Percentiles rank a stretch among this genome's conserved stretches.
Evolutionary conservation across 2,888 invertebrate species (phyloP).

Genomic region (Meghimatium bilineatum): DNA sequence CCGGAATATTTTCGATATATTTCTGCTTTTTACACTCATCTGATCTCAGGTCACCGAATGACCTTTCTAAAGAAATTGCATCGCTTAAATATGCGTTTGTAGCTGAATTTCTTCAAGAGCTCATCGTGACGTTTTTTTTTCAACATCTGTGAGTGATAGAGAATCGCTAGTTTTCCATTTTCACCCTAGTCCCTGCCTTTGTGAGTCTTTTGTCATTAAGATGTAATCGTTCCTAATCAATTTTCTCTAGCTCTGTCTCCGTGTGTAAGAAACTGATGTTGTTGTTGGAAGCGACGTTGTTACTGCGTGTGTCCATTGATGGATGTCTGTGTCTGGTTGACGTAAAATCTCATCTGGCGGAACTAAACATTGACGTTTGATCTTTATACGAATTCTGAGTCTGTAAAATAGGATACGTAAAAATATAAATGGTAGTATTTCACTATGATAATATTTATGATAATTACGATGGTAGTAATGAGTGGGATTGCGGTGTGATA

Average conservation of each 20-base stretch:
- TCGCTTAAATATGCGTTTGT: constrained; percentile 29
- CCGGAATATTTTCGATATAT: constrained; percentile 10
- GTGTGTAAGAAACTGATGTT: background rate
- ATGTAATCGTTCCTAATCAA: constrained; percentile 13
- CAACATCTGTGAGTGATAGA: background rate
- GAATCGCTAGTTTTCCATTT: background rate
- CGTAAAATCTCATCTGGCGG: too few species aligned
- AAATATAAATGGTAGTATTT: too few species aligned
- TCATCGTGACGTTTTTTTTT: background rate
- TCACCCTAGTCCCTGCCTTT: constrained; percentile 17
- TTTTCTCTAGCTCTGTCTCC: background rate
- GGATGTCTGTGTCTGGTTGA: too few species aligned
- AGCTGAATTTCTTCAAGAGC: background rate
- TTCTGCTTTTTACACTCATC: constrained; percentile 1
- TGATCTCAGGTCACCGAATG: constrained; percentile 16
- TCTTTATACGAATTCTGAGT: too few species aligned
- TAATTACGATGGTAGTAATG: too few species aligned
- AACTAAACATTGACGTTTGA: too few species aligned
- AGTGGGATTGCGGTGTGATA: too few species aligned
- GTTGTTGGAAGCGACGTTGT: background rate
- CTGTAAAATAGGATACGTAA: too few species aligned
- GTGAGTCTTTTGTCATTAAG: constrained; percentile 5
- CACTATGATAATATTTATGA: too few species aligned
- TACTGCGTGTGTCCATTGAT: too few species aligned
- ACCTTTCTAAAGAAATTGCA: constrained; percentile 21